A percentile compares a stretch with the other conserved stretches of the same genome.
Conservation (phyloP, 2,888 invertebrate genomes). For the Pharmacophagus antenor region DNA sequence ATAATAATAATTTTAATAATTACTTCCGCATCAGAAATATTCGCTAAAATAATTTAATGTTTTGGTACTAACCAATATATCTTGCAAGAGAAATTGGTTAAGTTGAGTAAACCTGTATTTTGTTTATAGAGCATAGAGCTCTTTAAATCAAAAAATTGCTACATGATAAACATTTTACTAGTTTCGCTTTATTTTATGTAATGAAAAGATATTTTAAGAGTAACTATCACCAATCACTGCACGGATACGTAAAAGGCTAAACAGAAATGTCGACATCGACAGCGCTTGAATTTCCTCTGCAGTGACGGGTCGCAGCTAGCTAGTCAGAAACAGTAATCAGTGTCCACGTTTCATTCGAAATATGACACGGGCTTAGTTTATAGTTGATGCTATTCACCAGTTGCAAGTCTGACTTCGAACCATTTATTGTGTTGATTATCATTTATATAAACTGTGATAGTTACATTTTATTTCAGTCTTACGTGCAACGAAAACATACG, state of each 20-base stretch:
- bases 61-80: too few relatives aligned
- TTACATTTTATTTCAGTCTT: conserved; percentile 1
- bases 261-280: background rate
- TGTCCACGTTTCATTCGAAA: background rate
- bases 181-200: too few relatives aligned
- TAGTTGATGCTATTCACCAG: background rate
- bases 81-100: too few relatives aligned
- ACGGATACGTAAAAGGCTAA: background rate
- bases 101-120: too few relatives aligned
- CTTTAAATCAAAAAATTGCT: too few relatives aligned
- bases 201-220: too few relatives aligned
- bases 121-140: too few relatives aligned
- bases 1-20: too few relatives aligned
- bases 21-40: too few relatives aligned
- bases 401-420: background rate
- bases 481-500: conserved; percentile 17
- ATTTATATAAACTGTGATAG: background rate
- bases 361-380: background rate
- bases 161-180: too few relatives aligned
- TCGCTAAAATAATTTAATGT: too few relatives aligned
- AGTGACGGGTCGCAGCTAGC: conserved; percentile 1
- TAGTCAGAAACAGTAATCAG: background rate
- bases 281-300: background rate
- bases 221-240: too few relatives aligned
- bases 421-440: background rate